phyloP scores from a whole-genome alignment of 1,140 invertebrate genomes.

The Agrypnia vestita region DNA sequence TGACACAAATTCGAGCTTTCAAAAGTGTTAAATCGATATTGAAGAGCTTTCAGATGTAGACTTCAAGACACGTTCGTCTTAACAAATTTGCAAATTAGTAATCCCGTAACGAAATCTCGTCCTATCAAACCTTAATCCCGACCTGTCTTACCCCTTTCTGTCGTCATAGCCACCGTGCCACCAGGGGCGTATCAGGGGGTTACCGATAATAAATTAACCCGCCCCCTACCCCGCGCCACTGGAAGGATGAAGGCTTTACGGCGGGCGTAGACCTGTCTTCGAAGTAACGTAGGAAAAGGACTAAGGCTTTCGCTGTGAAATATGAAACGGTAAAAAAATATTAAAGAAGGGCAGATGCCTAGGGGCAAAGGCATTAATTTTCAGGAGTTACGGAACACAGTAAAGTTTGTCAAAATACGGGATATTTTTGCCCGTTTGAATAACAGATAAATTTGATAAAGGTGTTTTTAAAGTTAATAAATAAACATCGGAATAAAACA shows the following conservation, averaged over 20 bases:
- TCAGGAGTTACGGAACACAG: conserved; percentile 5
- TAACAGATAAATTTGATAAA: background rate
- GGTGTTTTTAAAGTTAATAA: too few relatives aligned
- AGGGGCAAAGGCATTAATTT: conserved; percentile 14
- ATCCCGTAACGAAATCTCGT: conserved; percentile 61
- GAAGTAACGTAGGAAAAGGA: conserved; percentile 48
- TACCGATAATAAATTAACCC: conserved; percentile 9
- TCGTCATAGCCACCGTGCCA: conserved; percentile 46
- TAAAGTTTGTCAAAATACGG: conserved; percentile 37
- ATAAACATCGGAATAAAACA: too few relatives aligned
- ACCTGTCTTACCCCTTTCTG: conserved; percentile 60
- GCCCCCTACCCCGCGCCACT: conserved; percentile 5
- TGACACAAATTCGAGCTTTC: too few relatives aligned
- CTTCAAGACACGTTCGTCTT: conserved; percentile 39
- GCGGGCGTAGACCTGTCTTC: conserved; percentile 54
- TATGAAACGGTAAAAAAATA: conserved; percentile 54
- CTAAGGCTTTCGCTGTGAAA: conserved; percentile 43
- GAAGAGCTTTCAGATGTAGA: background rate
- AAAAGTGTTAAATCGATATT: too few relatives aligned
- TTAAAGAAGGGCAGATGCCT: conserved; percentile 28
- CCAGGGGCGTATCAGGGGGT: conserved; percentile 32
- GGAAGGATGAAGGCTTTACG: conserved; percentile 42
- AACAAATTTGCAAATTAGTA: conserved; percentile 60
- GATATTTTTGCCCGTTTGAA: conserved; percentile 5
- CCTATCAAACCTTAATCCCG: conserved; percentile 57